These are phyloP conservation scores for Ascidia mentula DNA, from an alignment of 23 tunicate species.

Conservation along the genomic window DNA sequence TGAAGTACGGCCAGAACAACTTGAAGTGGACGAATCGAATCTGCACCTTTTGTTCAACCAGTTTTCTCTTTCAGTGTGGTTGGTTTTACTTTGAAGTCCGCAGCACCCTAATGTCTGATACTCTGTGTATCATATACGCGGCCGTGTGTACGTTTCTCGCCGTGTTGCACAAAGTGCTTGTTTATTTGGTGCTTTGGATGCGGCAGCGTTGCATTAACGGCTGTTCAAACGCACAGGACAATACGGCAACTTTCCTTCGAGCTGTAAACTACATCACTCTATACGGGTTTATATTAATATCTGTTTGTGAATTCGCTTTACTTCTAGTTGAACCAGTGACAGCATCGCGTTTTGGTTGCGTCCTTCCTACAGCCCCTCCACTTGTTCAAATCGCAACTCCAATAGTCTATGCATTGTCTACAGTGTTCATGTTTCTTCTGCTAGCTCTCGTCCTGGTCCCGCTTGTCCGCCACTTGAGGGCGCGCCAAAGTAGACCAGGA, in stretches of 20 bases:
- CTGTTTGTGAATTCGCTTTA: neutral
- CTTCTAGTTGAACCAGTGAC: neutral
- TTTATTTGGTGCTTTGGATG: constrained; percentile 14
- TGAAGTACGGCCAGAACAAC: neutral
- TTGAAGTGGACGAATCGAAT: constrained; percentile 18
- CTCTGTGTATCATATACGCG: neutral
- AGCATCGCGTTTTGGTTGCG: constrained; percentile 11
- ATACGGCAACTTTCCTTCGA: neutral
- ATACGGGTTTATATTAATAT: neutral
- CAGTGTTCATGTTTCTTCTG: neutral
- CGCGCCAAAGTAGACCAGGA: neutral
- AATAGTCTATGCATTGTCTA: neutral
- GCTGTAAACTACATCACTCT: neutral
- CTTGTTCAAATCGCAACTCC: neutral
- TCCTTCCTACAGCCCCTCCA: neutral
- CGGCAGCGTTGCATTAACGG: neutral
- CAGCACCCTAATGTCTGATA: neutral
- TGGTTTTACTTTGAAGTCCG: constrained; percentile 2
- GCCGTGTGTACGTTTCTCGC: neutral
- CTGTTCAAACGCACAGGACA: neutral
- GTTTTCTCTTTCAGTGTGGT: neutral
- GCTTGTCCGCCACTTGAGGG: constrained; percentile 4
- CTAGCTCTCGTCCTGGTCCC: constrained; percentile 18
- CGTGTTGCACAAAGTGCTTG: neutral
- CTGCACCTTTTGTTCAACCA: neutral